Base-by-base conservation (phyloP, 2,888 invertebrate species). In the Ophion ventricosus region DNA sequence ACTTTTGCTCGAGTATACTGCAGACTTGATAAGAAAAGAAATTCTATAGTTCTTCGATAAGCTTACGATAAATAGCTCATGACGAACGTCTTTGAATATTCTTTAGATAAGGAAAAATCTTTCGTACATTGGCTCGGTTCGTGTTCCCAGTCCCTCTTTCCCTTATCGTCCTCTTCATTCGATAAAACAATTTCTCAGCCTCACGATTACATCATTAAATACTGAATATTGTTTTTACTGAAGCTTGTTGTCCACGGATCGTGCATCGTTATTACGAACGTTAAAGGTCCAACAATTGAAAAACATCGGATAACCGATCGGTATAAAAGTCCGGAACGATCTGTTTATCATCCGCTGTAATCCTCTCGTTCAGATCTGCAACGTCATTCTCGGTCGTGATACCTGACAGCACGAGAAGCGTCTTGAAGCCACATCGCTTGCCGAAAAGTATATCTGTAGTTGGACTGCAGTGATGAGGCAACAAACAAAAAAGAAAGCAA, bases 381-480 rank as follows among this genome's bases (percentile, higher is more conserved):
- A 96, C 94, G 87, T 97, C 95, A 17, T 94, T 93, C 59, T 95
- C 87, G 43, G 93, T 94, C 8, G 97, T 97, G 11, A 98, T 97
- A 11, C 99, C 99, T 7, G 97, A 95, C 66, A 98, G 94, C 0
- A 99, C 99, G 8, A 98, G 94, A n/a, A 99, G 93, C 0, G 98
- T 98, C 93, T 96, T 96, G 91, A 98, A 96, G 2, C 98, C 98
- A 93, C 98, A 98, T 85, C 96, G 95, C 43, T 96, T 96, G 0
- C 98, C 99, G 88, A 99, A 95, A 75, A 97, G 94, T 82, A 99
- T 98, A 92, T 99, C 99, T 0, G 99, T 99, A 91, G 97, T 97
- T 88, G 97, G 96, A 89, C 96, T 95, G 90, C 49, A 93, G 91
- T 61, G 56, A 63, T 4, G 35, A 72, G 1, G 54, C 7, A 23